A percentile compares a stretch with the other conserved stretches of the same genome.
Conservation (phyloP, 1,140 invertebrate species). For the Pseudomyrmex cubaensis region DNA sequence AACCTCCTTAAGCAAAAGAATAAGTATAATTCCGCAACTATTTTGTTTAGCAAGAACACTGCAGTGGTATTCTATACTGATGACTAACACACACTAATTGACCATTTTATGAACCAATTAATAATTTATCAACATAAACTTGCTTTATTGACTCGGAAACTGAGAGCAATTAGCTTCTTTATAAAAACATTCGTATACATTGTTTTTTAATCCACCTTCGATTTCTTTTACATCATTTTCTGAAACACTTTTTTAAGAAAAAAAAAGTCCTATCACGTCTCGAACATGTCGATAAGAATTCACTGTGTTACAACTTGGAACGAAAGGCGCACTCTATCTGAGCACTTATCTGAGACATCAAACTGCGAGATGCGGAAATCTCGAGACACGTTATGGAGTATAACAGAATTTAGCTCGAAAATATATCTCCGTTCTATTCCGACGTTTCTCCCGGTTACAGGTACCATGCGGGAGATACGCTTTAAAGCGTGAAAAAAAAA, state of each 20-base stretch:
- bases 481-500: conserved; percentile 5
- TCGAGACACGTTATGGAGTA: background rate
- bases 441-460: conserved; percentile 41
- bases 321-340: background rate
- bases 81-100: no score
- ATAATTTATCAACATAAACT: no score
- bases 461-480: conserved; percentile 39
- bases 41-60: no score
- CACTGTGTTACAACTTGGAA: background rate
- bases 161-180: no score
- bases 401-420: conserved; percentile 22
- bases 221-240: no score
- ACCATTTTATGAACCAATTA: no score
- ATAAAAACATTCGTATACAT: no score
- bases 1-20: no score
- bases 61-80: no score
- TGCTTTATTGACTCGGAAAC: no score
- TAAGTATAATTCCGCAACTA: no score
- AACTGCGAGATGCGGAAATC: conserved; percentile 14
- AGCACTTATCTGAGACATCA: background rate
- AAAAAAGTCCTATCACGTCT: background rate
- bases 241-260: background rate
- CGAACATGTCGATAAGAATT: background rate
- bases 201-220: no score
- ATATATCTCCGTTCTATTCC: background rate